Base-by-base conservation (phyloP, 2,888 invertebrate species). In the Apodemia mormo region DNA sequence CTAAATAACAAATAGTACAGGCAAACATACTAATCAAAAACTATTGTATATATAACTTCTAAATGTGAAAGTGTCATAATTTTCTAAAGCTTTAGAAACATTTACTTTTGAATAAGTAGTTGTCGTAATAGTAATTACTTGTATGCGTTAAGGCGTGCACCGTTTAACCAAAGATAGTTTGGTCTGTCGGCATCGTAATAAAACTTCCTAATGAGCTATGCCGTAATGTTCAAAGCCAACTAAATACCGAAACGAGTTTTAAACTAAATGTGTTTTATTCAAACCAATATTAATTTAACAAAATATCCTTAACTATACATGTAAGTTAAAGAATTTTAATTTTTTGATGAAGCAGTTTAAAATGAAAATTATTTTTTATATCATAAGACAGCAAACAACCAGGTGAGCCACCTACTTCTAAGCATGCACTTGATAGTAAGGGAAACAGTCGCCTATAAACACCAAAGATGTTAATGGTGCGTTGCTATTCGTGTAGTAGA, bases 171-270 rank as follows among this genome's bases (percentile, higher is more conserved):
- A 52, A 52, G 52, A 52, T 45, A 45, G 45, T 52, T 49, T 8
- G 8, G 49, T 49, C 49, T 14, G 49, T 49, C 49, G 49, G 8
- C 49, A 14, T 49, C 49, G 49, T 14, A 49, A 49, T 14, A 49
- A 49, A 49, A 49, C 49, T 49, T 49, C 49, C 49, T 49, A 49
- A 49, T 49, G 49, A 49, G n/a, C 49, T 49, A 49, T 49, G 49
- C 5, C 49, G 49, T 49, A 49, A 49, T 49, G 49, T 14, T 49
- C 10, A 10, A 12, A 49, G 49, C 49, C 6, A 49, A 49, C 49
- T 49, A 12, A 49, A 45, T 5, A 14, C 49, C 14, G 4, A 49
- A 49, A 49, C 49, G 49, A 49, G 49, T 49, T 49, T 49, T 14
- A 49, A 49, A 49, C n/a, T 49, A 49, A 49, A 14, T 4, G 49